These are phyloP conservation scores for Steinernema hermaphroditum DNA, from an alignment of 2,888 invertebrate genomes.

Conservation along the genomic window DNA sequence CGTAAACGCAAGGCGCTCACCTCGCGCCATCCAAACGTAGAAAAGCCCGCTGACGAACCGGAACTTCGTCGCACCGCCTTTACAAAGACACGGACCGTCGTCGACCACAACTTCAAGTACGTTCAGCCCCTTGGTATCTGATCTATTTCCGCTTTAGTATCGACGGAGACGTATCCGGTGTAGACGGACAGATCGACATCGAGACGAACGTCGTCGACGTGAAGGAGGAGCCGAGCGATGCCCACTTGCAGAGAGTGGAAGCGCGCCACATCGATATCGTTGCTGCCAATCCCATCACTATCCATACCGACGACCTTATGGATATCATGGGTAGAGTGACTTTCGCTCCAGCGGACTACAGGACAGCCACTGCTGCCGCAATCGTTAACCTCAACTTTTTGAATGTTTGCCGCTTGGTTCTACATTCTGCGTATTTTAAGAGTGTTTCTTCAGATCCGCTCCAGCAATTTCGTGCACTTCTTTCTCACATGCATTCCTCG, in stretches of 20 bases:
- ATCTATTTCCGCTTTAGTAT: background rate
- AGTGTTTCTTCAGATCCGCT: background rate
- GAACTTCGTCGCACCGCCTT: background rate
- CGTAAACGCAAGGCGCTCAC: constrained; percentile 17
- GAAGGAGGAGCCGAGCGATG: background rate
- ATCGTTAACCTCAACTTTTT: background rate
- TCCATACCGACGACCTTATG: background rate
- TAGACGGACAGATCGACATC: background rate
- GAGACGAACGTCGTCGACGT: constrained; percentile 4
- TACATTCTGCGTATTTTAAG: too few relatives aligned
- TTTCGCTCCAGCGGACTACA: background rate
- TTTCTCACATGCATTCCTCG: constrained; percentile 6
- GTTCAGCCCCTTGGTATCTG: too few relatives aligned
- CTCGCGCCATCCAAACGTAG: constrained; percentile 5
- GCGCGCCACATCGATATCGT: constrained; percentile 7
- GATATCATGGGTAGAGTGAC: constrained; percentile 15
- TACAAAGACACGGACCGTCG: background rate
- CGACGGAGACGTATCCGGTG: background rate
- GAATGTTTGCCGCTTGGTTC: too few relatives aligned
- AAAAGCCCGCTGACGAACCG: background rate
- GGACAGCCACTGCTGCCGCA: background rate
- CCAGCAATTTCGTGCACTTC: background rate
- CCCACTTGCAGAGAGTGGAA: background rate
- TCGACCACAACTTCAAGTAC: constrained; percentile 10
- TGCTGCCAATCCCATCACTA: background rate